Evolutionary conservation across 2,797 vertebrate species (phyloP).

Genomic region (Rhinoraja longicauda): DNA sequence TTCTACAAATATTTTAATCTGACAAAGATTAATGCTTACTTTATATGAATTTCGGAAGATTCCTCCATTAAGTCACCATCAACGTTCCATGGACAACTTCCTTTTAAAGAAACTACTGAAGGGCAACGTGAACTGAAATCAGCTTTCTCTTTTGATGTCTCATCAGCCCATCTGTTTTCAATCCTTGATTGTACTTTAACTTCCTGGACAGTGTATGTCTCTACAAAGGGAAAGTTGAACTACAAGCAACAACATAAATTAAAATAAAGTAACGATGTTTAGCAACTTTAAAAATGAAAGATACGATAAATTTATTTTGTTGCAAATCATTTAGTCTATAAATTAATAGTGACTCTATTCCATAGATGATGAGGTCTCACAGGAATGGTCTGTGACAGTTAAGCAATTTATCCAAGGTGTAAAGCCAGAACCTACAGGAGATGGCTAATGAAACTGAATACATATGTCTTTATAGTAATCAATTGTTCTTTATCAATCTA

Average conservation of each 20-base stretch:
- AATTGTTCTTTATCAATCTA: background rate
- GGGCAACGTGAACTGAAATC: constrained; percentile 50
- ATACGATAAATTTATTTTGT: background rate
- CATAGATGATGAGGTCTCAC: background rate
- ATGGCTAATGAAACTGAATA: constrained; percentile 20
- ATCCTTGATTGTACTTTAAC: constrained; percentile 65
- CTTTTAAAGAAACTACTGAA: constrained; percentile 58
- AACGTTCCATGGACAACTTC: constrained; percentile 77
- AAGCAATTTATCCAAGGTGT: background rate
- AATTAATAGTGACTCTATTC: background rate
- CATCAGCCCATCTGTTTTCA: constrained; percentile 48
- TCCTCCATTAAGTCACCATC: constrained; percentile 83
- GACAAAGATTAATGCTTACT: constrained; percentile 54
- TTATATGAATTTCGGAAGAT: constrained; percentile 69
- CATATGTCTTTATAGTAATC: background rate
- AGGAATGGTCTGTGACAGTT: background rate
- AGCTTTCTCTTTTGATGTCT: constrained; percentile 49
- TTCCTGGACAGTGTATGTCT: constrained; percentile 71
- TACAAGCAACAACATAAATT: constrained; percentile 47
- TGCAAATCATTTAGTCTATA: background rate
- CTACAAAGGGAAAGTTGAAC: constrained; percentile 88
- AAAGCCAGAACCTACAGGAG: background rate
- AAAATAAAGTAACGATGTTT: background rate
- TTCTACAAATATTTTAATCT: background rate
- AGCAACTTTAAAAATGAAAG: background rate